Evolutionary conservation across 2,797 vertebrate species (phyloP).

Genomic region (Hafferia zeledoni): DNA sequence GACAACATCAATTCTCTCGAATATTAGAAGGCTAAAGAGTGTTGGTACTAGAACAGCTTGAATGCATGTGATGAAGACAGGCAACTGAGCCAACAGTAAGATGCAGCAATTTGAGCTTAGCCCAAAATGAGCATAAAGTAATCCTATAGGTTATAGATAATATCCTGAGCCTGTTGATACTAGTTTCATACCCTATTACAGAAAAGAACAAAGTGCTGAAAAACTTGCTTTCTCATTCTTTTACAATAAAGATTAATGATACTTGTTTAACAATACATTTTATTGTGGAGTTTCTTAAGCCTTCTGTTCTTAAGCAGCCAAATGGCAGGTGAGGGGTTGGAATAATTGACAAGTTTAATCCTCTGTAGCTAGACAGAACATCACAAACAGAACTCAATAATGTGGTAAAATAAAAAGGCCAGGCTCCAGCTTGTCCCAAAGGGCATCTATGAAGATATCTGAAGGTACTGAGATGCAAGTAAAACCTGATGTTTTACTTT

Average conservation of each 20-base stretch:
- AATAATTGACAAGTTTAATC: background rate
- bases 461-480: background rate
- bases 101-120: background rate
- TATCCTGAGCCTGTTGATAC: background rate
- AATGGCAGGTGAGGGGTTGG: background rate
- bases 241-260: background rate
- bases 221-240: background rate
- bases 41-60: background rate
- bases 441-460: background rate
- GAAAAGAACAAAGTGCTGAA: background rate
- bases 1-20: background rate
- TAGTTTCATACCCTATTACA: background rate
- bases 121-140: background rate
- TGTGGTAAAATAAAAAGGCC: background rate
- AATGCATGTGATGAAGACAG: background rate
- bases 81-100: background rate
- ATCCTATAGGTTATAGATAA: background rate
- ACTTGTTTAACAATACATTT: background rate
- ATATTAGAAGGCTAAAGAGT: background rate
- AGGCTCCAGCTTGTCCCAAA: background rate
- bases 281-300: background rate
- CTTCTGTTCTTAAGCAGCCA: background rate
- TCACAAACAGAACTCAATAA: background rate
- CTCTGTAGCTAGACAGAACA: background rate
- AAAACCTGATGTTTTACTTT: background rate